These are phyloP conservation scores for Heterohyrax brucei DNA, from an alignment of 2,797 vertebrate genomes.

Conservation along the genomic window DNA sequence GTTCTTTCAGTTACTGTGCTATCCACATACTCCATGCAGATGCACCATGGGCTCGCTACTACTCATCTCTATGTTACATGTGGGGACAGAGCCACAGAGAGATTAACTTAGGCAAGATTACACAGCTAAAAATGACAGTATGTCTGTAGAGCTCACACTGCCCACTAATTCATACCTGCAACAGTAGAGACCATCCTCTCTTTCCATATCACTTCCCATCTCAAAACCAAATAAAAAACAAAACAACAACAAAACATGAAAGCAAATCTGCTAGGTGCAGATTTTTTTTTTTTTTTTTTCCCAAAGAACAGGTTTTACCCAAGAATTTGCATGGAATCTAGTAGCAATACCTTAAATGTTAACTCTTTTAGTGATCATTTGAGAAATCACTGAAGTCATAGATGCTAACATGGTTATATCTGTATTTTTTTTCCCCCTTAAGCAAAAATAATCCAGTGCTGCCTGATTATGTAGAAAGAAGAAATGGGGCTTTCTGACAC, in stretches of 20 bases:
- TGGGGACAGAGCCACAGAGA: not conserved
- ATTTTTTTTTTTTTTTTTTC: not conserved
- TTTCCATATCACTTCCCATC: not conserved
- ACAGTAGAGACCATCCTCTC: not conserved
- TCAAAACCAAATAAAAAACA: not conserved
- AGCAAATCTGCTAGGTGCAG: not conserved
- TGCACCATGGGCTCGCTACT: not conserved
- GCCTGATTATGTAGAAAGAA: not conserved
- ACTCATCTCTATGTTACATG: not conserved
- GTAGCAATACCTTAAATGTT: not conserved
- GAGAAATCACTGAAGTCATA: slow-evolving; percentile 19
- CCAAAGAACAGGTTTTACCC: not conserved
- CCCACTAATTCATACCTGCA: not conserved
- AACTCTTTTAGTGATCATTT: slow-evolving; percentile 71
- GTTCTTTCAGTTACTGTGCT: not conserved
- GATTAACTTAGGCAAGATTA: not conserved
- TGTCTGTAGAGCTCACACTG: not conserved
- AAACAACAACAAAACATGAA: not conserved
- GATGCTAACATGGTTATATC: slow-evolving; percentile 12
- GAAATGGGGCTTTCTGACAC: not conserved
- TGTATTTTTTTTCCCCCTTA: not conserved
- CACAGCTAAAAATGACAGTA: not conserved
- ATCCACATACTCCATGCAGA: not conserved
- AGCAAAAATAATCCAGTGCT: slow-evolving; percentile 6
- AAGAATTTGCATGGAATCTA: slow-evolving; percentile 12